Evolutionary conservation across 2,113 vertebrate species (phyloP), one percentile per base, ranked within the genome.

Genomic region (Poeciliopsis prolifica): DNA sequence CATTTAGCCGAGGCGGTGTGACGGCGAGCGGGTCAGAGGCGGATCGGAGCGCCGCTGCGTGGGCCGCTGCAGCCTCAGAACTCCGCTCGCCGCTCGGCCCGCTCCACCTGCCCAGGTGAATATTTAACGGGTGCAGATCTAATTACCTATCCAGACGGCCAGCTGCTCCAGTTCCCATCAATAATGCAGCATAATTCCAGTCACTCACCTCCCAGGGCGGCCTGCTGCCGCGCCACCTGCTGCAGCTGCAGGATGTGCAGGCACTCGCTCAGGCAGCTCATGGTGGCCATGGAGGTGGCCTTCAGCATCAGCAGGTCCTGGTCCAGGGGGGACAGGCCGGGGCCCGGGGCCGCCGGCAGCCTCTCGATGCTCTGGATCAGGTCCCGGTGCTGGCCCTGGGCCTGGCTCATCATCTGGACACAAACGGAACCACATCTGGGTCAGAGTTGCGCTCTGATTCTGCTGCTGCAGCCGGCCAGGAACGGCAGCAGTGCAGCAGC

Each of bases 251-350:
- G 95, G 90, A 99, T 99, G 82, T 98, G 96, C 90, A 99, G 96
- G 89, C 98, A 99, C 91, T 99, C 98, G 54, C 95, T 97, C 86
- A 99, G 95, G 92, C 98, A 99, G 93, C 95, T 97, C 96, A 99
- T 97, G 61, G 98, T 99, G 83, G 98, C 98, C 96, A 97, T 96
- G 69, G 98, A 99, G 5, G 98, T 99, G 82, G 98, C 98, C 91
- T 99, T 99, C 68, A 99, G 96, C 96, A 99, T 96, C 82, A 99
- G 89, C 0, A 99, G 94, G 80, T 99, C 98, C 94, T 98, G 97
- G 94, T 99, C 97, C 81, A 99, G 92, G 63, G 97, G 95, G 61
- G 95, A 97, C 72, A 97, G 94, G 83, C 97, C 95, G n/a, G 96
- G 95, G 15, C 95, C 95, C 48, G 94, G 95, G 15, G 95, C 95